Base-by-base conservation (phyloP, 2,888 invertebrate genomes). In the Erebia epiphron region DNA sequence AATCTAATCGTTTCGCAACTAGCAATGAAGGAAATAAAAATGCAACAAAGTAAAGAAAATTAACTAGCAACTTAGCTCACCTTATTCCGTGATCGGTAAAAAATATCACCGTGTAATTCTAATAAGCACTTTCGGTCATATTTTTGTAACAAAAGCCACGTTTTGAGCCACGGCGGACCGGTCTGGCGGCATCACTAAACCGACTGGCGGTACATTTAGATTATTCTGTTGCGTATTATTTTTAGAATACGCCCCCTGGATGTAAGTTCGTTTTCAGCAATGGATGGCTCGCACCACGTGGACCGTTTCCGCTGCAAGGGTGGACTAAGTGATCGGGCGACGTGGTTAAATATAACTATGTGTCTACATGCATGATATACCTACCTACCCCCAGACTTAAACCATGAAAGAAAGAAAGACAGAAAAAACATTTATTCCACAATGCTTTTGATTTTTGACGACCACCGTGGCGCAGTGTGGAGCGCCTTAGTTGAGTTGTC, bases 201-300 rank as follows among this genome's bases (percentile, higher is more conserved):
- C 79, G 80, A 83, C 83, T 79, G 80, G 77, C 80, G 79, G 81
- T 82, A 82, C 85, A 84, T 83, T 82, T 74, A 76, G 73, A 83
- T 85, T 72, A 84, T 83, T 82, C 83, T 80, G 81, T 80, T 76
- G 79, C 79, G 80, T 78, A 73, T 67, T 92, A 92, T 92, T 90
- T 92, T 91, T 92, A 92, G 92, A 91, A 85, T 83, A 90, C 92
- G 92, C 92, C 92, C 92, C 91, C 91, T 90, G 86, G 83, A 84
- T 78, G 82, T 82, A 80, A 82, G 78, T 14, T 57, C 64, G 77
- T 82, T 70, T 71, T 69, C 68, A 71, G 67, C 65, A 46, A 74
- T 67, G 75, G 76, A 76, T 76, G 78, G 80, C 78, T 75, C 46
- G 62, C 77, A 79, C 82, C 88, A 87, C 88, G 86, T 88, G 88